Base-by-base conservation (phyloP, 2,797 vertebrate genomes). In the Oreonectes daqikongensis region DNA sequence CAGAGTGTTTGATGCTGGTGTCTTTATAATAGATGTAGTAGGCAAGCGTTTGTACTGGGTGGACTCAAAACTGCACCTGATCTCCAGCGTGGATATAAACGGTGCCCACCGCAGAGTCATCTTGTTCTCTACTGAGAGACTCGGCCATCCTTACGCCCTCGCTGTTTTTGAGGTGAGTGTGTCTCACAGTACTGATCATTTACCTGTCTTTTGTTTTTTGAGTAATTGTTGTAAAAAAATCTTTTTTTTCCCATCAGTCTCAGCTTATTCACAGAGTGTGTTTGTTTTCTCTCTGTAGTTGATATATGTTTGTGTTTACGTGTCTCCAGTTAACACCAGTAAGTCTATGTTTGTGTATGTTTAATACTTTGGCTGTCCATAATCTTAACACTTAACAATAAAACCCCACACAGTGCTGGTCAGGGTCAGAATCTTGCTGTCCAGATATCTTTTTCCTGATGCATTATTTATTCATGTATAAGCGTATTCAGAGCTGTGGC, bases 31-130 rank as follows among this genome's bases (percentile, higher is more conserved):
- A 99, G 98, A 99, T 83, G 88, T 98, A 78, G 92, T 95, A 86
- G 97, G 92, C 89, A 95, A 93, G 81, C 96, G 97, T 80, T 89
- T 99, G 30, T 99, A 98, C 89, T 99, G 98, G 98, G 96, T 98
- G 75, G 98, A 99, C 85, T 97, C 98, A 50, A 99, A 99, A 86
- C 89, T 98, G 76, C 97, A 98, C 86, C 93, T 94, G 14, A 92
- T 99, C 53, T 96, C 96, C 85, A 98, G 96, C 59, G 94, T 99
- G 84, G 95, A 98, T 89, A 93, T 96, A 89, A 97, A 88, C 0
- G 98, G 97, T 17, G 90, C 93, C 81, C 95, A 97, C 85, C 94
- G 96, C 78, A 95, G 95, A 85, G 94, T 94, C 55, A 94, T 99
- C 61, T 93, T 99, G 81, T 94, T 93, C 0, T 99, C 96, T 2